These are phyloP conservation scores for Ommatoiulus sabulosus DNA, from an alignment of 2,888 invertebrate species.

Conservation along the genomic window DNA sequence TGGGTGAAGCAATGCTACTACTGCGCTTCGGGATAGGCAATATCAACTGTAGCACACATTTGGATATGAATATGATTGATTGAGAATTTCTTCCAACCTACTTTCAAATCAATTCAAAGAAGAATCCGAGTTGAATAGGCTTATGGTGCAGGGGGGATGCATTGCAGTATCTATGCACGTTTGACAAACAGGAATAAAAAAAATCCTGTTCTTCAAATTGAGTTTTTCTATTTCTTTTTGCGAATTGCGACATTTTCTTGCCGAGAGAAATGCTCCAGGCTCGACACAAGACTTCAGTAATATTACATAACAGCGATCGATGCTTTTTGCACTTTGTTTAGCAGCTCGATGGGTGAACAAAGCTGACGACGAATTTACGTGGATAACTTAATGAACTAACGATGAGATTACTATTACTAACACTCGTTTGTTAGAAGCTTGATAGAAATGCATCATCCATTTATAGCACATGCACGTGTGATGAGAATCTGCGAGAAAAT, in stretches of 20 bases:
- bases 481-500: too few species aligned
- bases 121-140: slow-evolving; percentile 10
- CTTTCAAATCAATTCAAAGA: slow-evolving; percentile 44
- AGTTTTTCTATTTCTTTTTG: slow-evolving; percentile 42
- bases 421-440: too few species aligned
- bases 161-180: slow-evolving; percentile 31
- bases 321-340: background rate
- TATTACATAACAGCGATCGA: slow-evolving; percentile 41
- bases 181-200: background rate
- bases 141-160: slow-evolving; percentile 15
- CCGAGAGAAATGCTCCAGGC: slow-evolving; percentile 20
- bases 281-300: slow-evolving; percentile 21
- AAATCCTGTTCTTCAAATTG: slow-evolving; percentile 46
- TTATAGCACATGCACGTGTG: too few species aligned
- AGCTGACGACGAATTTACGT: background rate
- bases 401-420: too few species aligned
- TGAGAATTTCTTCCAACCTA: slow-evolving; percentile 29
- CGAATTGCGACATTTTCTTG: slow-evolving; percentile 41
- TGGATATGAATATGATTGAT: slow-evolving; percentile 48
- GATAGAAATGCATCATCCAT: too few species aligned
- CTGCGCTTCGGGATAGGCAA: background rate
- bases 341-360: background rate
- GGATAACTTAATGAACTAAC: too few species aligned
- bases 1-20: background rate
- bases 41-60: slow-evolving; percentile 39